Evolutionary conservation across 2,113 vertebrate species (phyloP), one percentile per base, ranked within the genome.

Genomic region (Monopterus albus): DNA sequence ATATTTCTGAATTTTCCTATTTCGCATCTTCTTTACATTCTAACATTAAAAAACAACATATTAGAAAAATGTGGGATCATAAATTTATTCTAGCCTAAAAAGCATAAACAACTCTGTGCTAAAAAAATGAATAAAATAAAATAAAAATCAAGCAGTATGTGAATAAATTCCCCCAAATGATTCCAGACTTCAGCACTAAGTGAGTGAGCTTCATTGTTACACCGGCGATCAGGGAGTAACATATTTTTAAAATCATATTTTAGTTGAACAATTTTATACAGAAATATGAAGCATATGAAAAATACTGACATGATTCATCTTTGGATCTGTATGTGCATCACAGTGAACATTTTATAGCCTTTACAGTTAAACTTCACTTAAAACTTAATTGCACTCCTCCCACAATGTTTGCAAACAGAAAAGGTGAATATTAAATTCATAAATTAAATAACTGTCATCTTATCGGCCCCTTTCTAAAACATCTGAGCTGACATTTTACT

Each of bases 161-260:
- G 42, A 43, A 55, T 40, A 52, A 61, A 62, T 12, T 25, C 18
- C n/a, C n/a, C n/a, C n/a, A 38, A 8, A 71, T 12, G 40, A 35
- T 26, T 26, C 13, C n/a, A 60, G 17, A 35, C 35, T 47, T 40
- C 14, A 29, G 14, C 21, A 17, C 13, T 29, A 3, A 55, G 7
- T 2, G 15, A 62, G 35, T 7, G 26, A 39, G 31, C 2, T 47
- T 68, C 14, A 33, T 10, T 43, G 25, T 6, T 33, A 42, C 15
- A 6, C 18, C 6, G 1, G 6, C 25, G 8, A 8, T 26, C 39
- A 29, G 21, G 3, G 8, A 28, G n/a, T 1, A 21, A 49, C 21
- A 12, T 26, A 6, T 45, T 46, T n/a, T 15, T 21, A 38, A 26
- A 25, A 9, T 35, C 13, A 4, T 2, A 20, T 52, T 33, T 31